Evolutionary conservation across 1,140 invertebrate genomes (phyloP).

Genomic region (Araneus ventricosus): DNA sequence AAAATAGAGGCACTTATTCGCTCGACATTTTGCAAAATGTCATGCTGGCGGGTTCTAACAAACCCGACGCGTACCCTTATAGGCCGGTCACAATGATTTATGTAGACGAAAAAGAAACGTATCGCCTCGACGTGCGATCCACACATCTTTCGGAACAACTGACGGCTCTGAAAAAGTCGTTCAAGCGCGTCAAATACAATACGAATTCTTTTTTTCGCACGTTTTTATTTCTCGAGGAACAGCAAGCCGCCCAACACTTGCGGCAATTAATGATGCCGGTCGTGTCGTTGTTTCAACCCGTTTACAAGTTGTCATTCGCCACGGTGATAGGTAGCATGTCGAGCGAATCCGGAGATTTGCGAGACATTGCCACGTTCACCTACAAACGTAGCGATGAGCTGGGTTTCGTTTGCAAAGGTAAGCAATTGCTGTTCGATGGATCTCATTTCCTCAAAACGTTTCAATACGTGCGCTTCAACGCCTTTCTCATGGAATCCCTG

Average conservation of each 20-base stretch:
- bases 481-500: background rate
- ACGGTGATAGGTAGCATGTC: background rate
- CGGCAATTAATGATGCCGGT: constrained; percentile 26
- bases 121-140: background rate
- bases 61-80: background rate
- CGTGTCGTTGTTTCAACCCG: background rate
- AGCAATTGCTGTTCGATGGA: constrained; percentile 4
- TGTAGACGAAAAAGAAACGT: constrained; percentile 27
- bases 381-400: background rate
- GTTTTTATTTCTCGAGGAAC: background rate
- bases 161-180: background rate
- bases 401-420: constrained; percentile 10
- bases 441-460: constrained; percentile 33
- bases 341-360: background rate
- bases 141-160: background rate
- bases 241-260: background rate
- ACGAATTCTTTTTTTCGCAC: constrained; percentile 10
- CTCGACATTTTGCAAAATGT: constrained; percentile 17
- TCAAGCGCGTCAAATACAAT: constrained; percentile 40
- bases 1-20: background rate
- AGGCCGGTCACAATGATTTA: background rate
- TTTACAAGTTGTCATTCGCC: background rate
- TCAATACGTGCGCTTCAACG: constrained; percentile 21
- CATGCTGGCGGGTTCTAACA: background rate
- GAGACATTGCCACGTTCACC: background rate